phyloP scores from a whole-genome alignment of 2,797 vertebrate species.

The Balearica regulorum region DNA sequence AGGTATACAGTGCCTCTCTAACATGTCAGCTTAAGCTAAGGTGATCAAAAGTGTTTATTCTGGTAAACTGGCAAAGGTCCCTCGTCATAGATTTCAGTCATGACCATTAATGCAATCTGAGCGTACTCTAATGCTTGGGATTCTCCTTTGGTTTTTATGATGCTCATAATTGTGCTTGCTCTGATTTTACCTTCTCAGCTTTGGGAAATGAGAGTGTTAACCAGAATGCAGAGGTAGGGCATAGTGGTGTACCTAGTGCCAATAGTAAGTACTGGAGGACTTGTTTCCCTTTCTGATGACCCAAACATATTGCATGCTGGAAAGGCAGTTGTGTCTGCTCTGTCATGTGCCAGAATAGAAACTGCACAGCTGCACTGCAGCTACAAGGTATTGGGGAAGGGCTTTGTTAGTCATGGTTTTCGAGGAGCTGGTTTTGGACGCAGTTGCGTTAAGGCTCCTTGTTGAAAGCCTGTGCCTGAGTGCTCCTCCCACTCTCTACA shows the following conservation, averaged over 20 bases:
- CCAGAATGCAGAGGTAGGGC: neutral
- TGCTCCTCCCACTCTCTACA: neutral
- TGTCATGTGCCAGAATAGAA: neutral
- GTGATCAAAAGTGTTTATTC: neutral
- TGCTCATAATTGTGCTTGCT: neutral
- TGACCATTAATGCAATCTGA: neutral
- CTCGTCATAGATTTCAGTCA: neutral
- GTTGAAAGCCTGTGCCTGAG: neutral
- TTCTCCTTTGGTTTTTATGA: neutral
- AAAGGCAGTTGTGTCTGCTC: neutral
- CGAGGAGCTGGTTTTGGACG: neutral
- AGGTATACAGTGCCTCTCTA: neutral
- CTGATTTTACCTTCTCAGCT: neutral
- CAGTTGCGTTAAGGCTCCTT: neutral
- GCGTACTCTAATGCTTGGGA: neutral
- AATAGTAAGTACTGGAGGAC: neutral
- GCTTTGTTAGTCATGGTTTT: neutral
- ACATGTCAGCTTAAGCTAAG: neutral
- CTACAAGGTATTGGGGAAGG: neutral
- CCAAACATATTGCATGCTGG: neutral
- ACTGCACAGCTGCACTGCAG: neutral
- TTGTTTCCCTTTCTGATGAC: neutral
- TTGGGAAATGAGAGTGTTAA: neutral
- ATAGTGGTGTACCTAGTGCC: neutral
- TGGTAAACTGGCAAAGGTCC: neutral